Conservation (phyloP, 2,113 vertebrate species). For the Xenotilapia longispinis region DNA sequence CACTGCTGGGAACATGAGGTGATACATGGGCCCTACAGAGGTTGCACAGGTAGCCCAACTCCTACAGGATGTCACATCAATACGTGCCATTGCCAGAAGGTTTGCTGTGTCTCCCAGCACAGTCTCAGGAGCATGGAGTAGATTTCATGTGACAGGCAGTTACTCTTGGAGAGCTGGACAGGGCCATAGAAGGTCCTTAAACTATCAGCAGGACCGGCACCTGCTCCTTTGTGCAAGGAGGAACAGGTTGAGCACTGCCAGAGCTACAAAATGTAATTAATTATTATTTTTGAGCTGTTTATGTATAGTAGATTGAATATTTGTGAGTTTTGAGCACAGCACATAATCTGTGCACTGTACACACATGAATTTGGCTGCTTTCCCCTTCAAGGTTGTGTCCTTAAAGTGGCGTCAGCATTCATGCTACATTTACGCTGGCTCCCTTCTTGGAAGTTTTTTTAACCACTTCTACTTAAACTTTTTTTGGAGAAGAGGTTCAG, state of each 20-base stretch:
- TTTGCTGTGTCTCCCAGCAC: neutral
- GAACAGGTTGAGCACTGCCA: neutral
- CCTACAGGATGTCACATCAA: neutral
- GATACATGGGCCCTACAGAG: neutral
- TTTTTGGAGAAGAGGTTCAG: neutral
- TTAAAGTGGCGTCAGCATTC: rapidly evolving
- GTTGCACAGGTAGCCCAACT: neutral
- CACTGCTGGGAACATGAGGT: neutral
- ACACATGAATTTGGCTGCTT: rapidly evolving
- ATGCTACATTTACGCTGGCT: rapidly evolving
- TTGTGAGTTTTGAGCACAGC: neutral
- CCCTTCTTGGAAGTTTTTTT: neutral
- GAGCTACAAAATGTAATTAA: neutral
- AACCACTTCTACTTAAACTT: neutral
- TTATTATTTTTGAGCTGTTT: neutral
- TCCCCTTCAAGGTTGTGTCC: neutral
- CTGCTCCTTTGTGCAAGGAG: neutral
- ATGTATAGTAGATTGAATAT: neutral
- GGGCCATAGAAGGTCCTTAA: neutral
- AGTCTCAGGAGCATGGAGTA: neutral
- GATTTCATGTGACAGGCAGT: neutral
- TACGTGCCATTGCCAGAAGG: neutral
- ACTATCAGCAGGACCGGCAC: neutral
- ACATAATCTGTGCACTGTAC: neutral
- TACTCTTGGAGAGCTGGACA: neutral